phyloP scores from a whole-genome alignment of 2,113 vertebrate genomes.

The Silurus glanis region DNA sequence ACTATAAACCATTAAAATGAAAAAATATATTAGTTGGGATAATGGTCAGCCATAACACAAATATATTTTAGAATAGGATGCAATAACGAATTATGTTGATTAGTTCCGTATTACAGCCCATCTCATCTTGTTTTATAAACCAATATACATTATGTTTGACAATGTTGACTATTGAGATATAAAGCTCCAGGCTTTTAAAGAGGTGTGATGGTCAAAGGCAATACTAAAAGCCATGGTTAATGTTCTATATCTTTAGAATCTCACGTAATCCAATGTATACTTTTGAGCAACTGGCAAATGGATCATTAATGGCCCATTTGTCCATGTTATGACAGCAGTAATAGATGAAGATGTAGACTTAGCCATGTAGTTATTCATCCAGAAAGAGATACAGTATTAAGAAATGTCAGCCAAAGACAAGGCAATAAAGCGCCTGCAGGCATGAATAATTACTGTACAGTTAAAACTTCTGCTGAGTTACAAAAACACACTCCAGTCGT shows the following conservation, averaged over 20 bases:
- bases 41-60: background rate
- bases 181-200: background rate
- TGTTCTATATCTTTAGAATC: constrained; percentile 10
- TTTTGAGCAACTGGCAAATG: constrained; percentile 19
- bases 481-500: constrained; percentile 26
- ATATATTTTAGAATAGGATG: background rate
- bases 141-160: background rate
- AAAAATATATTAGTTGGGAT: background rate
- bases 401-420: constrained; percentile 35
- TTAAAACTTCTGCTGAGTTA: constrained; percentile 41
- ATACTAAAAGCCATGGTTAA: background rate
- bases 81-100: background rate
- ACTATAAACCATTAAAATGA: background rate
- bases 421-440: constrained; percentile 12
- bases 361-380: constrained; percentile 25
- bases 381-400: constrained; percentile 32
- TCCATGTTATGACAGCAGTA: constrained; percentile 9
- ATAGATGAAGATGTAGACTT: constrained; percentile 1
- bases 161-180: background rate
- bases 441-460: constrained; percentile 37
- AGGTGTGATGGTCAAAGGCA: constrained; percentile 10
- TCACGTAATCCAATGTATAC: constrained; percentile 1
- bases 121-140: background rate
- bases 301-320: constrained; percentile 26
- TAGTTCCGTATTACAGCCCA: background rate